Base-by-base conservation (phyloP, 2,888 invertebrate genomes). In the Chrysolina oricalcia region DNA sequence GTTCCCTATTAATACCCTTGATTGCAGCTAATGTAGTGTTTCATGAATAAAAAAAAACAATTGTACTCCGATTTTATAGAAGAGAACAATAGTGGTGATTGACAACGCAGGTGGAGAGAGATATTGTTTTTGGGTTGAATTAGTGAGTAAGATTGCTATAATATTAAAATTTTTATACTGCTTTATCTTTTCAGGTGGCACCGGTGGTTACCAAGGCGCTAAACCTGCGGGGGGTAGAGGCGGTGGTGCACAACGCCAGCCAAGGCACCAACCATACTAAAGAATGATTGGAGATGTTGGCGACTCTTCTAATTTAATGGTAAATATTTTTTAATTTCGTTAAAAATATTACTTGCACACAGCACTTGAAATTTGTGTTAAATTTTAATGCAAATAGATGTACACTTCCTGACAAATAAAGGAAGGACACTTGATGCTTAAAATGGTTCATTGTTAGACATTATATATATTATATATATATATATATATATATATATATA, bases 261-360 rank as follows among this genome's bases (percentile, higher is more conserved):
- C 94, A 90, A 94, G 96, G 93, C 95, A 95, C 91, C 95, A 95
- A 91, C 96, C 96, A 89, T 96, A 96, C 66, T 79, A 79, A 69
- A 66, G 19, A 15, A 40, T 40, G 2, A 21, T 13, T 79, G 77
- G 9, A 75, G 77, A 46, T 71, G 74, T 72, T 66, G 59, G 56
- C 27, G 40, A 53, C 35, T 40, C 64, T 13, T 46, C 40, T 40
- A 53, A 67, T 19, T 43, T 56, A 19, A 53, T 19, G 56, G 68
- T 68, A n/a, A 68, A 56, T 68, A 50, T 66, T 19, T 46, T 15
- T 19, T 43, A 5, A 48, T n/a, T n/a, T n/a, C n/a, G n/a, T n/a
- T n/a, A n/a, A n/a, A n/a, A n/a, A n/a, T n/a, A n/a, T n/a, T n/a
- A n/a, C n/a, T n/a, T n/a, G n/a, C n/a, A n/a, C n/a, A n/a, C n/a